Base-by-base conservation (phyloP, 2,888 invertebrate species). In the Eupeodes luniger region DNA sequence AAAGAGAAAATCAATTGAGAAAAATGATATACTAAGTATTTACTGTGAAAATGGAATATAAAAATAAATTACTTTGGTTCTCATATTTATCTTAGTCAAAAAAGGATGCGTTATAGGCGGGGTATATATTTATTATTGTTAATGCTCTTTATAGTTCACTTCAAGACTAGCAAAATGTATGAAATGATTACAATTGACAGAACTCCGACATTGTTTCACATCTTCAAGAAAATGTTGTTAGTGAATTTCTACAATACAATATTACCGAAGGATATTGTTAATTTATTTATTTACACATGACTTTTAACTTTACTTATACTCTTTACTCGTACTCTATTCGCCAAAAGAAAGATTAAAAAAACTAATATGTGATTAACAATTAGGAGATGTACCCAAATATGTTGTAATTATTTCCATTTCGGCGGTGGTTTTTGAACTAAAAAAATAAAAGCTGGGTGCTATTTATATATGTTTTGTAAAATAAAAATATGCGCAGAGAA, bases 331-430 rank as follows among this genome's bases (percentile, higher is more conserved):
- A 27, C 12, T 19, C 19, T 57, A 59, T n/a, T 59, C 77, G 61
- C 61, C 19, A 79, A 70, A 69, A 57, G 62, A 51, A 76, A 70
- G 40, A 53, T 72, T 49, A 49, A 4, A 64, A 2, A 76, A 72
- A 36, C 55, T 80, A 76, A 69, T 59, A 67, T 61, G 85, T 88
- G 85, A 85, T 40, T 51, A 81, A 78, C 81, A 90, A 87, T 92
- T 92, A 85, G 90, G 93, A 93, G 92, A 93, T 93, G 93, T 91
- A 91, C 93, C 93, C 93, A 93, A 92, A 92, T 91, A 91, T 93
- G 92, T 93, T 93, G 93, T 93, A 93, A 93, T 92, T 92, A 93
- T 93, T 93, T 93, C 92, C 92, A 92, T 92, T 91, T 91, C 91
- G 69, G 75, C 89, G 90, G 72, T 59, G 90, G 90, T 89, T 86